Evolutionary conservation across 1,140 invertebrate species (phyloP).

Genomic region (Pseudomyrmex gracilis): DNA sequence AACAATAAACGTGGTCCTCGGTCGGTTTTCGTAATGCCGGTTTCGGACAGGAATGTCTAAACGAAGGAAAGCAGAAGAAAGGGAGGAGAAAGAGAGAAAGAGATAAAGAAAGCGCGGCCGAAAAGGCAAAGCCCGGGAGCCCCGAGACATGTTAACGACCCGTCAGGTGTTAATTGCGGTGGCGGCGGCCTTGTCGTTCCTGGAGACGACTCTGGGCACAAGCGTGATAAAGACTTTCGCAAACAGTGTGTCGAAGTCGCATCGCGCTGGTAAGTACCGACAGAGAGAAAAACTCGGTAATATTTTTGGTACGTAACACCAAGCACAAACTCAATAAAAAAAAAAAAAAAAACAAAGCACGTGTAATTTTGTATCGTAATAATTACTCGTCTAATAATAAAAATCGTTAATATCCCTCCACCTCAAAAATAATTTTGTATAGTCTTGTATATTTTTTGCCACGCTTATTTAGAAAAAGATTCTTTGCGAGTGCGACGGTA

Average conservation of each 20-base stretch:
- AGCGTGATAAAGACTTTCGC: constrained; percentile 67
- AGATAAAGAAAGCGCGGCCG: constrained; percentile 27
- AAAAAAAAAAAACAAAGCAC: not conserved
- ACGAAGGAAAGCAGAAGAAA: constrained; percentile 19
- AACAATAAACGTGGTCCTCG: constrained; percentile 50
- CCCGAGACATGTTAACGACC: constrained; percentile 72
- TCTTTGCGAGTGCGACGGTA: not conserved
- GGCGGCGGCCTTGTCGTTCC: constrained; percentile 66
- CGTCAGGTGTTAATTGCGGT: constrained; percentile 71
- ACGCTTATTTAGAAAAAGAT: not conserved
- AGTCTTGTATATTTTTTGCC: not conserved
- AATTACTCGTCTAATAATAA: too few relatives aligned
- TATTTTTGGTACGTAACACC: constrained; percentile 32
- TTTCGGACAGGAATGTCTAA: constrained; percentile 45
- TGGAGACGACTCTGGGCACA: constrained; percentile 68
- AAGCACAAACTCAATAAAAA: not conserved
- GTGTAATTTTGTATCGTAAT: too few relatives aligned
- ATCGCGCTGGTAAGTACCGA: not conserved
- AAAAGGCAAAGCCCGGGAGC: constrained; percentile 74
- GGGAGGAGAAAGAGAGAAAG: constrained; percentile 11
- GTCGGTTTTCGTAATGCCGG: constrained; percentile 46
- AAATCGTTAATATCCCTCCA: not conserved
- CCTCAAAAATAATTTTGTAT: not conserved
- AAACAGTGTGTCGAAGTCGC: constrained; percentile 54
- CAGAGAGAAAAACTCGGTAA: constrained; percentile 60